These are phyloP conservation scores for Chrysolina oricalcia DNA, from an alignment of 2,888 invertebrate genomes.

Conservation along the genomic window DNA sequence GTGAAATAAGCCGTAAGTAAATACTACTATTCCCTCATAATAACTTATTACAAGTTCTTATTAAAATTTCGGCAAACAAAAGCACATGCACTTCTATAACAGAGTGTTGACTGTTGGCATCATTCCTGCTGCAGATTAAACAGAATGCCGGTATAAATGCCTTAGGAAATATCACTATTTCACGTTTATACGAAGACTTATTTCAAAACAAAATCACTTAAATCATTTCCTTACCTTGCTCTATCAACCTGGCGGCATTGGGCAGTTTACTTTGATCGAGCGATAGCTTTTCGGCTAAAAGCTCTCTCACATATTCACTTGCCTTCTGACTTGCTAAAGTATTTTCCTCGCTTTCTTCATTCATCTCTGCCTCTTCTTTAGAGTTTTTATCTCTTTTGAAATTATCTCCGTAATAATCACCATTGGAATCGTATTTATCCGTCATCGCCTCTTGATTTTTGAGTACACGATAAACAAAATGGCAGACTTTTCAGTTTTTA, in stretches of 20 bases:
- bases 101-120: no score
- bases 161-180: background rate
- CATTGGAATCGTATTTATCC: constrained; percentile 69
- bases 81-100: no score
- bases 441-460: constrained; percentile 58
- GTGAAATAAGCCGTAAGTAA: no score
- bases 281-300: constrained; percentile 71
- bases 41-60: no score
- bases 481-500: background rate
- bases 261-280: constrained; percentile 73
- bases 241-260: constrained; percentile 80
- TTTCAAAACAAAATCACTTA: background rate
- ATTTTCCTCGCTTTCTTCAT: constrained; percentile 54
- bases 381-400: constrained; percentile 71
- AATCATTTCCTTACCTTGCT: constrained; percentile 76
- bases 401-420: constrained; percentile 67
- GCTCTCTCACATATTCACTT: constrained; percentile 84
- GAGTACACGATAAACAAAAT: background rate
- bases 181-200: background rate
- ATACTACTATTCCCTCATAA: no score
- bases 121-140: no score
- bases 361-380: constrained; percentile 37
- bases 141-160: background rate
- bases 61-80: no score
- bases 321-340: constrained; percentile 73